These are phyloP conservation scores for Oscheius sp. DNA, from an alignment of 2,888 invertebrate species.

Conservation along the genomic window DNA sequence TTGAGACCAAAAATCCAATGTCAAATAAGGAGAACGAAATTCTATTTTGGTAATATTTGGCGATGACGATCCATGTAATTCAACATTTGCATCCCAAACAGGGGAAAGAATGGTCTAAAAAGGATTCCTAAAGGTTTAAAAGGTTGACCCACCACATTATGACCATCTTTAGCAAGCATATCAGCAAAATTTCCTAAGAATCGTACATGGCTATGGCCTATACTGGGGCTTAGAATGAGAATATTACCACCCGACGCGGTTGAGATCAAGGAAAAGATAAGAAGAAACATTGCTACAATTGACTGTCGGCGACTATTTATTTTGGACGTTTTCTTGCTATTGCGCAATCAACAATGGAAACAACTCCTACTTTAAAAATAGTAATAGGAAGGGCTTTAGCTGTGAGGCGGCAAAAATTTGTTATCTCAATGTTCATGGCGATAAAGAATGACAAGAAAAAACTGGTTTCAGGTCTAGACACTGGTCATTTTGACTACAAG, in stretches of 20 bases:
- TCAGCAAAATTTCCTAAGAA: constrained; percentile 21
- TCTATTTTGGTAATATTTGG: constrained; percentile 10
- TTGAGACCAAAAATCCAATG: not conserved
- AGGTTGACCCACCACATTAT: constrained; percentile 13
- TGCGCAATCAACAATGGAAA: too few species aligned
- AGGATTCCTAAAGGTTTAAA: not conserved
- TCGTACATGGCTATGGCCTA: constrained; percentile 16
- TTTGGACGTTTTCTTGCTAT: too few species aligned
- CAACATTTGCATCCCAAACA: not conserved
- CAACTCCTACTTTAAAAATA: too few species aligned
- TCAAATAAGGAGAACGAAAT: not conserved
- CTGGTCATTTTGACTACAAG: too few species aligned
- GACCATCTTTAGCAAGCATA: constrained; percentile 10
- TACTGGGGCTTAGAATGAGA: constrained; percentile 6
- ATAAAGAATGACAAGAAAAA: too few species aligned
- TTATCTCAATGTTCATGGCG: too few species aligned
- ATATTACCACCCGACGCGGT: constrained; percentile 2
- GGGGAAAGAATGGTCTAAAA: constrained; percentile 10
- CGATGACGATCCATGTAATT: not conserved
- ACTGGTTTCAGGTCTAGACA: too few species aligned
- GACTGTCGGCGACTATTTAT: too few species aligned
- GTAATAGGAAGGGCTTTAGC: too few species aligned
- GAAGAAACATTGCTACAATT: not conserved
- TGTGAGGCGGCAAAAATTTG: too few species aligned
- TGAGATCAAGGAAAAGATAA: not conserved